Base-by-base conservation (phyloP, 2,797 vertebrate genomes). In the Erethizon dorsatum region DNA sequence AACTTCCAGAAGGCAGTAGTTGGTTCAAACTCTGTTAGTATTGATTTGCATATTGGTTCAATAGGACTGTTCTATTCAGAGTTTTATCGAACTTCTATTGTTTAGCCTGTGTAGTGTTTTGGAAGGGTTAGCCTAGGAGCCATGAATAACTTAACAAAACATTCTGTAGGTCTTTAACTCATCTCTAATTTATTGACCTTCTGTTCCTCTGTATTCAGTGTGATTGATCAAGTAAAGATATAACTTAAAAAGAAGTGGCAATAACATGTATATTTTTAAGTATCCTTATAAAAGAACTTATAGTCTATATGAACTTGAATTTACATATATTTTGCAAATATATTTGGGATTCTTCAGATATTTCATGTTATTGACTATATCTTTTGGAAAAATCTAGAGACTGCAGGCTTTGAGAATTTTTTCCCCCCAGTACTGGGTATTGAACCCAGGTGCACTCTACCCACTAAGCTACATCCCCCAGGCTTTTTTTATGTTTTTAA, bases 1-100 rank as follows among this genome's bases (percentile, higher is more conserved):
- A 45, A 59, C 79, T 97, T 88, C 71, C 61, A 90, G 59, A 95
- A 83, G 18, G 41, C 59, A 95, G 37, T 37, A 50, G 73, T 96
- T 92, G 41, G 57, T 47, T 50, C n/a, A 67, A 67, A 63, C 41
- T 54, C 71, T 59, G 1, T 78, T 85, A 92, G 13, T 50, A 54
- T 50, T 85, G 63, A 54, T 90, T 94, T 88, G 17, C 41, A 78
- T 63, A 61, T 73, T 61, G 61, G 47, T 94, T 96, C 63, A 71
- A 2, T 10, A 28, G 45, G 67, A 67, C 33, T 79, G 28, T 93
- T 89, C 45, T 87, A 20, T 69, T 88, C 88, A 82, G 41, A 45
- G 12, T 88, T 88, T 92, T 94, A 18, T 37, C 22, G 10, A 65
- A 28, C 71, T 90, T 56, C 56, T 90, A 12, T 5, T 80, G 73